Base-by-base conservation (phyloP, 2,797 vertebrate species). In the Phaenicophaeus curvirostris region DNA sequence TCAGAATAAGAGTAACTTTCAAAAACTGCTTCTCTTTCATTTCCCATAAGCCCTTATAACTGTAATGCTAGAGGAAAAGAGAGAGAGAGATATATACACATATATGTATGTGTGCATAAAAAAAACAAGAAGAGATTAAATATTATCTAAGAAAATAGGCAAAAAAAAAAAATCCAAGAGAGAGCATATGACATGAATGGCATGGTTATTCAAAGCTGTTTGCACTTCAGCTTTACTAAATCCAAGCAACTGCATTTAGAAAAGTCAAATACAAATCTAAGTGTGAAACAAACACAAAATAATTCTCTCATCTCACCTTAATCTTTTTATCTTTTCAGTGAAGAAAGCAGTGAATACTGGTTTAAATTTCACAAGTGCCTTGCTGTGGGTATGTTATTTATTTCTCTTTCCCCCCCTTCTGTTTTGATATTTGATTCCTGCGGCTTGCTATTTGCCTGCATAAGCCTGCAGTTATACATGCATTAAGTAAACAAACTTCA, bases 401-500 rank as follows among this genome's bases (percentile, higher is more conserved):
- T 54, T 89, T 62, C 44, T 30, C 53, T 80, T 31, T 4, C 3
- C 14, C 8, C 11, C 23, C 13, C 14, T 66, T 53, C 59, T 61
- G 3, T 75, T 74, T 69, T 72, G 66, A 55, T 80, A 89, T 88
- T 86, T 76, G 69, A 78, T 84, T 93, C 92, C 91, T 76, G 51
- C 3, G 48, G 89, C 71, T 5, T 89, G 63, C 81, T 68, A 72
- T 93, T 96, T 97, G 73, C 58, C 69, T 83, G 48, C 3, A 0
- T 82, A 85, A 80, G 5, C 76, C 79, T 94, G 54, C 54, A 82
- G 51, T 75, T 95, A 55, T n/a, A 13, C 17, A 69, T 84, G 27
- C 66, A 75, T 87, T 81, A 58, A 53, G 59, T 86, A 92, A 95
- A 85, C 82, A 84, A 86, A 71, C 63, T 91, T 94, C 87, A 94